Evolutionary conservation across 2,113 vertebrate species (phyloP).

Genomic region (Bungarus multicinctus): DNA sequence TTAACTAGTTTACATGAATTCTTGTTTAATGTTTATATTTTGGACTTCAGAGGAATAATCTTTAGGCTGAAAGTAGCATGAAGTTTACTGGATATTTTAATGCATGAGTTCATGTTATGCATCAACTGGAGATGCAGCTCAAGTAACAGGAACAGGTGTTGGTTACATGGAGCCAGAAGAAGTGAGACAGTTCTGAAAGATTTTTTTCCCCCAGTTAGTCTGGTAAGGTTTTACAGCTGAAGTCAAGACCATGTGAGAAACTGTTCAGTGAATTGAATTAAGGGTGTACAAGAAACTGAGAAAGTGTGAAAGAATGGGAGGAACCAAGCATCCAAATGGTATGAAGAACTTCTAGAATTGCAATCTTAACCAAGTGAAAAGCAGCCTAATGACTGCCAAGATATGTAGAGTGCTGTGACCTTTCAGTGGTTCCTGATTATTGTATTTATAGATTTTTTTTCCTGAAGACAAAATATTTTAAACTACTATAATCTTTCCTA

Average conservation of each 20-base stretch:
- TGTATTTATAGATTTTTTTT: not conserved
- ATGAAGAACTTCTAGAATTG: not conserved
- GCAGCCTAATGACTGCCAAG: not conserved
- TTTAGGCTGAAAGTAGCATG: not conserved
- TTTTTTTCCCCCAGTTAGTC: not conserved
- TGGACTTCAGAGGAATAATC: not conserved
- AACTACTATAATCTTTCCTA: not conserved
- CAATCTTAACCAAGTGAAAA: not conserved
- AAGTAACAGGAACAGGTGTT: constrained; percentile 17
- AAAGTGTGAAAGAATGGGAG: not conserved
- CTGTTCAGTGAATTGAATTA: not conserved
- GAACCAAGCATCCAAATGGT: not conserved
- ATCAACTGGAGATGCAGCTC: not conserved
- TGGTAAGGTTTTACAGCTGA: not conserved
- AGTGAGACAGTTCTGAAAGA: not conserved
- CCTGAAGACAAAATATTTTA: not conserved
- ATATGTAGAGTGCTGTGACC: not conserved
- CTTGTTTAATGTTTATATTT: not conserved
- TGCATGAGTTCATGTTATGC: not conserved
- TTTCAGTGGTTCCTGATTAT: not conserved
- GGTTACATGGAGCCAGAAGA: not conserved
- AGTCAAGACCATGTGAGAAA: not conserved
- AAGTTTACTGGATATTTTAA: not conserved
- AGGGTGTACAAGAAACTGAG: not conserved
- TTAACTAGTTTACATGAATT: not conserved